Base-by-base conservation (phyloP, 1,140 invertebrate genomes). In the Zophobas atratus region DNA sequence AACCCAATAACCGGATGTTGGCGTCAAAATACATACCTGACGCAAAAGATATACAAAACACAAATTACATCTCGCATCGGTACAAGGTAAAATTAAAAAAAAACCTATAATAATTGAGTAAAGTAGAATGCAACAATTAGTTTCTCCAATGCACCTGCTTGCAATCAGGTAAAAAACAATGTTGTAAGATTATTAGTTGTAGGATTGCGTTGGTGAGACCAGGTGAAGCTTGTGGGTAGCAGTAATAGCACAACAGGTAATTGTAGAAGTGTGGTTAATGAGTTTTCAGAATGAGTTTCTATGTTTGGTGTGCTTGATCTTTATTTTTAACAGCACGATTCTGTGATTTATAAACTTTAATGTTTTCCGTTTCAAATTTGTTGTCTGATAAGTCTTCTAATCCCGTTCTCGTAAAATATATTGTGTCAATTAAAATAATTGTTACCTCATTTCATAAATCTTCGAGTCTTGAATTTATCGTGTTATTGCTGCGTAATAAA, bases 141-240 rank as follows among this genome's bases (percentile, higher is more conserved):
- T 67, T 67, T 67, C 39, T 32, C 34, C 8, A 67, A 67, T 67
- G 36, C 60, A 67, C 60, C 60, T 67, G 60, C 60, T 67, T 67
- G 60, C 60, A 46, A 67, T 67, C 60, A 5, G 6, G 60, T 43
- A 67, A 67, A 67, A 67, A 67, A n/a, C 36, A 20, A 43, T 67
- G 60, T 67, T 67, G 60, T 67, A 67, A 67, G 60, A 67, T 67
- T 67, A 67, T 67, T 67, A 67, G 60, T 67, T 67, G 60, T 39
- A 67, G 33, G 60, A 67, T 67, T 67, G 60, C 60, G 60, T 67
- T 67, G 60, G 60, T 67, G 60, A 41, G 60, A 67, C 60, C 60
- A 67, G 60, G 60, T 67, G 60, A 67, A 67, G 60, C 60, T 67
- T 41, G 60, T 67, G 60, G 60, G 60, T 39, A 67, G 60, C 38